phyloP scores from a whole-genome alignment of 2,888 invertebrate species.

The Pheosia tremula region DNA sequence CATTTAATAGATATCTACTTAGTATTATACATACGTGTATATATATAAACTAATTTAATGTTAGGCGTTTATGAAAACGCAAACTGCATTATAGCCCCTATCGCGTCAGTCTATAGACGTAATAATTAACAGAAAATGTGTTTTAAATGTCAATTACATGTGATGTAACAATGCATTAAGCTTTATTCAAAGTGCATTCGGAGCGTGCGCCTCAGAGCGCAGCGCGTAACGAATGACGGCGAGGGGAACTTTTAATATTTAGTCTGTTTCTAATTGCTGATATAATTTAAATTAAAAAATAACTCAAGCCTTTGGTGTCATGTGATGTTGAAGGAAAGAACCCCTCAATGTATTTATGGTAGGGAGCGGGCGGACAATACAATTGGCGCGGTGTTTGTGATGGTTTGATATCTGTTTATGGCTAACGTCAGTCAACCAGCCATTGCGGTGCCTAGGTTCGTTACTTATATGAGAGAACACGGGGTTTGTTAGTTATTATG shows the following conservation, averaged over 20 bases:
- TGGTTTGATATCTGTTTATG: too few relatives aligned
- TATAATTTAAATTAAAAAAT: constrained; percentile 53
- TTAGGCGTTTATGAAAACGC: too few relatives aligned
- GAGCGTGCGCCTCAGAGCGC: constrained; percentile 47
- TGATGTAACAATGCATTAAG: constrained; percentile 34
- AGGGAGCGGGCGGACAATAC: background rate
- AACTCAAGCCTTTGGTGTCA: constrained; percentile 41
- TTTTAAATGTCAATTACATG: constrained; percentile 26
- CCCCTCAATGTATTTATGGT: background rate
- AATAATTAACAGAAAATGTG: constrained; percentile 11
- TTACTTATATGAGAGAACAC: too few relatives aligned
- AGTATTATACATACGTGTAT: too few relatives aligned
- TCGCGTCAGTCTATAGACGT: too few relatives aligned
- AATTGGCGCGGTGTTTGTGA: background rate
- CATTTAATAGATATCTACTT: too few relatives aligned
- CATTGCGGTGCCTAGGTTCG: too few relatives aligned
- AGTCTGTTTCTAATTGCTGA: constrained; percentile 74
- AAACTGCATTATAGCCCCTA: too few relatives aligned
- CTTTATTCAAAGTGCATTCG: constrained; percentile 44
- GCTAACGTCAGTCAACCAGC: too few relatives aligned
- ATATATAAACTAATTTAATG: too few relatives aligned
- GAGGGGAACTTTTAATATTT: constrained; percentile 72
- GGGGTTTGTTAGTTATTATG: too few relatives aligned
- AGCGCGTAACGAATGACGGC: constrained; percentile 64
- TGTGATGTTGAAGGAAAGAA: constrained; percentile 46